Conservation (phyloP, 1,140 invertebrate species). For the Zophobas morio region DNA sequence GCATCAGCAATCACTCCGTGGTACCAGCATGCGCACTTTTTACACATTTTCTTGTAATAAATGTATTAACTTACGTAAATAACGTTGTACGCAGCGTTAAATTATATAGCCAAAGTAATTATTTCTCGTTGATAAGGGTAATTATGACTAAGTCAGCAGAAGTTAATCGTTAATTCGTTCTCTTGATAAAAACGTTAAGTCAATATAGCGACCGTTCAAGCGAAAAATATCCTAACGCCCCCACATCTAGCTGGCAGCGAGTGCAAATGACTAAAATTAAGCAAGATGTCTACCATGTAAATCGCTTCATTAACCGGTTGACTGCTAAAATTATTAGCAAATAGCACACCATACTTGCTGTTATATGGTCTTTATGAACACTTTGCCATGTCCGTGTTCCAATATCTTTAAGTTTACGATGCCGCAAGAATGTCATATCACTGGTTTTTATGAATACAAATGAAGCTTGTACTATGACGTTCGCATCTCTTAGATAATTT, state of each 20-base stretch:
- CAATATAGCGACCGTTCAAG: neutral
- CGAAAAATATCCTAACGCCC: neutral
- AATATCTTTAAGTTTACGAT: constrained; percentile 61
- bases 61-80: too few relatives aligned
- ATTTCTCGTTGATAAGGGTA: too few relatives aligned
- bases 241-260: neutral
- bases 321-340: constrained; percentile 52
- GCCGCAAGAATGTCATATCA: constrained; percentile 60
- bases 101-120: too few relatives aligned
- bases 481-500: constrained; percentile 60
- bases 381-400: constrained; percentile 55
- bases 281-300: constrained; percentile 54
- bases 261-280: constrained; percentile 44
- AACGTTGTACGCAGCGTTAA: too few relatives aligned
- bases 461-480: constrained; percentile 55
- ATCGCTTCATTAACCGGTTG: constrained; percentile 59
- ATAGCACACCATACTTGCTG: constrained; percentile 40
- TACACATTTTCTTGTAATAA: too few relatives aligned
- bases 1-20: too few relatives aligned
- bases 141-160: too few relatives aligned
- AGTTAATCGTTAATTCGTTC: too few relatives aligned
- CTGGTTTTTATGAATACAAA: constrained; percentile 56
- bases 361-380: constrained; percentile 58
- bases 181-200: too few relatives aligned
- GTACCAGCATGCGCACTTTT: too few relatives aligned